phyloP scores from a whole-genome alignment of 2,797 vertebrate genomes.

The Urosaurus nigricauda region DNA sequence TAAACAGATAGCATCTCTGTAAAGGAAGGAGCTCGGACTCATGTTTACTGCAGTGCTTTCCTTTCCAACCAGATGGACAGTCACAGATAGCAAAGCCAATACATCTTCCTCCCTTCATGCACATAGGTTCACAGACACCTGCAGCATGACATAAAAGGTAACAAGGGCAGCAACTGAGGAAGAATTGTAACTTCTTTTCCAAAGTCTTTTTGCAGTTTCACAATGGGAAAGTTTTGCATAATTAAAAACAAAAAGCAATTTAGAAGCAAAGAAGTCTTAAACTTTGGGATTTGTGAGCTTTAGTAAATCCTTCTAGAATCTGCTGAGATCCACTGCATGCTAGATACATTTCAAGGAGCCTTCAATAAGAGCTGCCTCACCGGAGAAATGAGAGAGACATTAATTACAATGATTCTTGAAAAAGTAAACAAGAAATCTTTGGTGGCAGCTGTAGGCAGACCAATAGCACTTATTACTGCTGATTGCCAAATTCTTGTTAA shows the following conservation, averaged over 20 bases:
- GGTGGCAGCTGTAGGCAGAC: conserved; percentile 38
- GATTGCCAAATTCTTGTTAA: conserved; percentile 39
- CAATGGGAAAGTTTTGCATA: conserved; percentile 28
- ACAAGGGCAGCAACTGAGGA: not conserved
- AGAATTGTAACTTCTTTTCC: not conserved
- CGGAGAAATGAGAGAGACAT: conserved; percentile 21
- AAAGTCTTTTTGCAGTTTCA: not conserved
- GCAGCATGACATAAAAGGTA: conserved; percentile 22
- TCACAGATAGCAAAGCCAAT: conserved; percentile 81
- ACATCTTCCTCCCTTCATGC: conserved; percentile 84
- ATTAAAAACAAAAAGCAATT: conserved; percentile 52
- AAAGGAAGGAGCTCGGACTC: conserved; percentile 58
- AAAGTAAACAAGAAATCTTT: conserved; percentile 56
- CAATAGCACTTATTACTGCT: conserved; percentile 17
- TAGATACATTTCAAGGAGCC: conserved; percentile 29
- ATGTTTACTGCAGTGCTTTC: conserved; percentile 80
- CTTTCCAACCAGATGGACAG: conserved; percentile 83
- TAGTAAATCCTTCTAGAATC: conserved; percentile 62
- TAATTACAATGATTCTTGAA: conserved; percentile 54
- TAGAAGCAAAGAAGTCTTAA: conserved; percentile 47
- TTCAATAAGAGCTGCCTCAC: conserved; percentile 46
- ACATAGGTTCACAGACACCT: conserved; percentile 86
- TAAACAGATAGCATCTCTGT: conserved; percentile 17
- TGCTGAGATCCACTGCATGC: conserved; percentile 12
- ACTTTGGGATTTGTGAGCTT: conserved; percentile 29